Base-by-base conservation (phyloP, 2,113 vertebrate genomes). In the Actinemys pallida region DNA sequence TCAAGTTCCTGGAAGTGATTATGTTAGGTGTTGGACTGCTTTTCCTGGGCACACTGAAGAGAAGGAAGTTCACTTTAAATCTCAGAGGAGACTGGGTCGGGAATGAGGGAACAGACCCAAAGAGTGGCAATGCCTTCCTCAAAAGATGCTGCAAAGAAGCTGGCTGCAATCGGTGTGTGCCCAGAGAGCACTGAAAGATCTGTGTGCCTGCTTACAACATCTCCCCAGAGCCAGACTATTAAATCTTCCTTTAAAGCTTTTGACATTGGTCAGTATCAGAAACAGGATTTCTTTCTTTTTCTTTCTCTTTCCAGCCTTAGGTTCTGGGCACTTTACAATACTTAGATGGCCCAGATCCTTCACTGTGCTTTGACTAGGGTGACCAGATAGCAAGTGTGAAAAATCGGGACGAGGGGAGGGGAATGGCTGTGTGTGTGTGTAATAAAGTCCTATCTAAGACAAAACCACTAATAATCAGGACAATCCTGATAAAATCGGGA, bases 191-290 rank as follows among this genome's bases (percentile, higher is more conserved):
- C 29, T 35, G 29, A 62, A 35, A 31, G 14, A 62, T 6, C 59
- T 62, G 29, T 14, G 29, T 16, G 12, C 29, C 13, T 3, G 12
- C 29, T 31, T 62, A 62, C 13, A 62, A 62, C 13, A 65, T 65
- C 6, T 1, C 19, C 14, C 31, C 6, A 6, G 59, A 1, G 3
- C 14, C 31, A 19, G 14, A 35, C 14, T 17, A 19, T 65, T n/a
- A 65, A 8, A 16, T 19, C 31, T n/a, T 65, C 31, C 16, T 65
- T 7, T 65, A 14, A 31, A 65, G 6, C 7, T 13, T 35, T 13
- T 35, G 62, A 14, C 29, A 31, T 14, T 62, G 29, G 59, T 62
- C 56, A 65, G 31, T 65, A 29, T 35, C 31, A 65, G 31, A 65
- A 65, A 35, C 13, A 65, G 29, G 3, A 65, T 35, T 65, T 65